These are phyloP conservation scores for Hetaerina americana DNA, from an alignment of 1,140 invertebrate species.

Conservation along the genomic window DNA sequence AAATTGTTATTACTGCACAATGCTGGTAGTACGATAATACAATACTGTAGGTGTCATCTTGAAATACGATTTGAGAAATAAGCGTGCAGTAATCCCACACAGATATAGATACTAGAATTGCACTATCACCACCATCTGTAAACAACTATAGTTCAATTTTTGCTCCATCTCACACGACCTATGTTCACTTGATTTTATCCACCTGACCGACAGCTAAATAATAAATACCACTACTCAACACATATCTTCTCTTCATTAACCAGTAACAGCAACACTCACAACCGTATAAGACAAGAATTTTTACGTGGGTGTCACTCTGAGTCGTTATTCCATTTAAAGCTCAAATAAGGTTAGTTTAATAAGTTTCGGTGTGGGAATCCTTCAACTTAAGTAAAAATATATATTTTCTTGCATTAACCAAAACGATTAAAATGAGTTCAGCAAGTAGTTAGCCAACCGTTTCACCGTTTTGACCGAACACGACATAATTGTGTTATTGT, in stretches of 20 bases:
- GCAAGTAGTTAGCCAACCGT: too few species aligned
- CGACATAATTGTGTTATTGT: not conserved
- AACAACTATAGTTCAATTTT: not conserved
- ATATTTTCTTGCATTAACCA: too few species aligned
- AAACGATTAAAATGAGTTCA: too few species aligned
- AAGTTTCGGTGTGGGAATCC: too few species aligned
- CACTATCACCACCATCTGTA: not conserved
- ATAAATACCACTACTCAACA: not conserved
- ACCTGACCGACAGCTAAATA: too few species aligned
- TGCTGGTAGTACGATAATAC: not conserved
- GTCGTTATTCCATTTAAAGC: not conserved
- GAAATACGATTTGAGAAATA: too few species aligned
- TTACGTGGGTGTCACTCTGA: not conserved
- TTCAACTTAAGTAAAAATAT: too few species aligned
- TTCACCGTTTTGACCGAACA: not conserved
- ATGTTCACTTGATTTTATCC: not conserved
- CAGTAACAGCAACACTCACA: not conserved
- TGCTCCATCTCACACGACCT: not conserved
- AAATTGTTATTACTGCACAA: not conserved
- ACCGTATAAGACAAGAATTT: not conserved
- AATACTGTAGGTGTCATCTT: too few species aligned
- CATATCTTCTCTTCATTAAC: not conserved
- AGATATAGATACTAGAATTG: too few species aligned
- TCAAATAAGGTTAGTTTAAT: not conserved
- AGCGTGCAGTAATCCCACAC: too few species aligned